Conservation (phyloP, 92 coral and sea anemone species). For the Palythoa grandiflora region DNA sequence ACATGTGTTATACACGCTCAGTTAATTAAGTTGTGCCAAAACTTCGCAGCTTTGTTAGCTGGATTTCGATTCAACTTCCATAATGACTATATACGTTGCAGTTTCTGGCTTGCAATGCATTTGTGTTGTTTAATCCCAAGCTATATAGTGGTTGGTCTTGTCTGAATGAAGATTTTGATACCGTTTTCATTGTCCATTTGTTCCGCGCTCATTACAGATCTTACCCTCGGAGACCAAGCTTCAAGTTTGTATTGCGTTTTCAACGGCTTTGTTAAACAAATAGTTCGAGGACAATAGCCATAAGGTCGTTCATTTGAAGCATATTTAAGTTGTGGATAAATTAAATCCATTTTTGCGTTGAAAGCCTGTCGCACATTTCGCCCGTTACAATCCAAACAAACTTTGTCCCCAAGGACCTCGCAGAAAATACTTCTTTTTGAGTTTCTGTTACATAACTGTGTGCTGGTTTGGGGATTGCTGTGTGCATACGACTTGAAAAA, state of each 20-base stretch:
- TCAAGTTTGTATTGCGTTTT: conserved; percentile 34
- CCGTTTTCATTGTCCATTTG: neutral
- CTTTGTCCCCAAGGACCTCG: conserved; percentile 70
- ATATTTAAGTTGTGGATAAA: conserved; percentile 75
- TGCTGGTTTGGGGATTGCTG: conserved; percentile 14
- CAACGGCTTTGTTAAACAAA: conserved; percentile 79
- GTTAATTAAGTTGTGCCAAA: too few relatives aligned
- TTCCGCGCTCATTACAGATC: conserved; percentile 26
- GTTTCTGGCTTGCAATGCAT: neutral
- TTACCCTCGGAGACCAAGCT: neutral
- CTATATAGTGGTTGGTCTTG: conserved; percentile 23
- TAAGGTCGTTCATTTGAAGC: conserved; percentile 72
- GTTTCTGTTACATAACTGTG: conserved; percentile 55
- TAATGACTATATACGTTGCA: too few relatives aligned
- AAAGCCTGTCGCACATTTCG: conserved; percentile 61
- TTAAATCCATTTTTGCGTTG: conserved; percentile 59
- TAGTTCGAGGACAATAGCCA: conserved; percentile 81
- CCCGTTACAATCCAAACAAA: conserved; percentile 79
- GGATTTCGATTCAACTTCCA: neutral
- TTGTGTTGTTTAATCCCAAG: neutral
- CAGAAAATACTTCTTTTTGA: conserved; percentile 70
- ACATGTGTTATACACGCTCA: too few relatives aligned
- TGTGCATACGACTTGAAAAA: conserved; percentile 33
- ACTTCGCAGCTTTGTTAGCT: neutral
- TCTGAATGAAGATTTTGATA: neutral